A percentile compares a stretch with the other conserved stretches of the same genome.
phyloP scores from a whole-genome alignment of 2,888 invertebrate species.

The Tridacna gigas region DNA sequence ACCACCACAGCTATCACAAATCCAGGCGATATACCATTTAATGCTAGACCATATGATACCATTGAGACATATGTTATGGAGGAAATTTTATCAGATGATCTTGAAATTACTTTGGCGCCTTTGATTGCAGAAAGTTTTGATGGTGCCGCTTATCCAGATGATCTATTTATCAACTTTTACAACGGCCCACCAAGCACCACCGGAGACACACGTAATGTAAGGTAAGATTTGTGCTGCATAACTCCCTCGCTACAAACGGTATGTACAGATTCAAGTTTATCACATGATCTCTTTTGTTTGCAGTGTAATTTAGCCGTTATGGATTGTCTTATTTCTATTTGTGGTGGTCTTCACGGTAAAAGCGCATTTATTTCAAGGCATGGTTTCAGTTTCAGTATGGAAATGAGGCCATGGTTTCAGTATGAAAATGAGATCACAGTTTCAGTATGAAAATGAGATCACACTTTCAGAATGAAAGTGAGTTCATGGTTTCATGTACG shows the following conservation, averaged over 20 bases:
- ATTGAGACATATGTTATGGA: constrained; percentile 59
- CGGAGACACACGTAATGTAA: constrained; percentile 48
- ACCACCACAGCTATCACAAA: constrained; percentile 32
- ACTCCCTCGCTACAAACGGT: neutral
- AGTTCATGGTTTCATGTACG: too few species aligned
- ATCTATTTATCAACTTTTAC: constrained; percentile 52
- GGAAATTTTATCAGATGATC: constrained; percentile 46
- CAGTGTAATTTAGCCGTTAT: neutral
- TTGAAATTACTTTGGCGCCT: constrained; percentile 46
- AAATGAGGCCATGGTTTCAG: neutral
- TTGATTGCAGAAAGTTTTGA: constrained; percentile 70
- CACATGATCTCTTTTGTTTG: neutral
- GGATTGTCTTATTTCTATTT: neutral
- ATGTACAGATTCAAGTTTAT: neutral
- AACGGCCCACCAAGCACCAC: constrained; percentile 62
- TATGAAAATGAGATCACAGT: too few species aligned
- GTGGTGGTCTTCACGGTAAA: neutral
- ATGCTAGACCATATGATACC: constrained; percentile 66
- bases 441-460: too few species aligned
- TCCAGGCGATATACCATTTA: constrained; percentile 66
- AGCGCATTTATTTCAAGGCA: too few species aligned
- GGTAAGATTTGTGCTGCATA: constrained; percentile 30
- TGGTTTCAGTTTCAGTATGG: too few species aligned
- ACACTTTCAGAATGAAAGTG: too few species aligned
- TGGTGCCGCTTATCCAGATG: constrained; percentile 56